Conservation (phyloP, 1,140 invertebrate genomes). For the Paraescarpia echinospica region DNA sequence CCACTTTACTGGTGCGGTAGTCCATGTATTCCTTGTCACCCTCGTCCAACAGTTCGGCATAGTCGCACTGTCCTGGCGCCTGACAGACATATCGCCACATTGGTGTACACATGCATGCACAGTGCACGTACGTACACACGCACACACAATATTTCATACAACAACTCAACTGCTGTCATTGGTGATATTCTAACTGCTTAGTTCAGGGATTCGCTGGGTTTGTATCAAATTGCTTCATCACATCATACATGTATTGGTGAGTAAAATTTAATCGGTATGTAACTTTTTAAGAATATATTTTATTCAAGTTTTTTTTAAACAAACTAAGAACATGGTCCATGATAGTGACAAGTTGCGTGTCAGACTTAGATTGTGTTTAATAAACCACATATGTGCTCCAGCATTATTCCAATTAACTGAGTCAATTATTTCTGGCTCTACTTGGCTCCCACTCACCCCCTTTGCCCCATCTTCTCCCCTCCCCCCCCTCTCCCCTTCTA, state of each 20-base stretch:
- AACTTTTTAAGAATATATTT: neutral
- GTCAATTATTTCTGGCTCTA: too few species aligned
- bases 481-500: neutral
- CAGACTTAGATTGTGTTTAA: too few species aligned
- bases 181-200: neutral
- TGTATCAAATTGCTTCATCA: neutral
- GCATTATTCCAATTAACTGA: too few species aligned
- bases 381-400: too few species aligned
- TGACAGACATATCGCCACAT: conserved; percentile 14
- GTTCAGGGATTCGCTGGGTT: neutral
- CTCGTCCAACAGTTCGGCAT: conserved; percentile 42
- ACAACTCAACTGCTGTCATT: neutral
- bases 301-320: too few species aligned
- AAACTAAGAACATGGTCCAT: too few species aligned
- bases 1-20: neutral
- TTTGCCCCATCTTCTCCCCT: neutral
- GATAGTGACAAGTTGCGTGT: too few species aligned
- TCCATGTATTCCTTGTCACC: neutral
- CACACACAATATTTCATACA: too few species aligned
- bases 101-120: neutral
- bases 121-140: too few species aligned
- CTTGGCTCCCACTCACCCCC: too few species aligned
- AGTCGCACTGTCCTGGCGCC: conserved; percentile 48
- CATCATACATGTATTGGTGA: neutral
- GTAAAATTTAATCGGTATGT: neutral